Evolutionary conservation across 2,797 vertebrate species (phyloP).

Genomic region (Cuniculus paca): DNA sequence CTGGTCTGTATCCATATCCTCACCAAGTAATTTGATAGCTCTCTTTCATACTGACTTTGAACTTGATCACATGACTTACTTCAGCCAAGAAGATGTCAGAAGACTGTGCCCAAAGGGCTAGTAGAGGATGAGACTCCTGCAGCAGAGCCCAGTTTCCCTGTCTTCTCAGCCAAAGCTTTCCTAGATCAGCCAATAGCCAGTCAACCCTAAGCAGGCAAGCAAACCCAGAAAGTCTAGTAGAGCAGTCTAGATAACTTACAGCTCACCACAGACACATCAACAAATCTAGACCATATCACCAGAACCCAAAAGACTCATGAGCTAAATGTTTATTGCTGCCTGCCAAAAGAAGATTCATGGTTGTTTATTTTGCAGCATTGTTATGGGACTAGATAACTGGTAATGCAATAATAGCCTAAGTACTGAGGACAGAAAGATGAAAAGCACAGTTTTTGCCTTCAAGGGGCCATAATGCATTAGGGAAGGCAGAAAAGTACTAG

Average conservation of each 20-base stretch:
- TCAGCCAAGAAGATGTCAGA: neutral
- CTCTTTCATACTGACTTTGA: neutral
- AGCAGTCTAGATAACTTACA: neutral
- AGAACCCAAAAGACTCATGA: constrained; percentile 23
- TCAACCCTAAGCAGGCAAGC: neutral
- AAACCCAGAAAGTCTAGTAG: neutral
- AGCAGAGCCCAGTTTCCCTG: neutral
- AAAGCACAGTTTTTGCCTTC: neutral
- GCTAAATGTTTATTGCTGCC: neutral
- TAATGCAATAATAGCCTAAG: neutral
- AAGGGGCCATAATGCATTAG: neutral
- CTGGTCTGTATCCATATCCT: neutral
- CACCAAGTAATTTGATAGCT: constrained; percentile 16
- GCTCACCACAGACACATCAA: neutral
- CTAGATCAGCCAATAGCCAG: neutral
- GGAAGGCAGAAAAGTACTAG: neutral
- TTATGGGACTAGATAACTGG: neutral
- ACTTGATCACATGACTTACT: neutral
- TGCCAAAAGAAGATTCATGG: neutral
- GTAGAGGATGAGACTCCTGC: neutral
- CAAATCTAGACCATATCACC: neutral
- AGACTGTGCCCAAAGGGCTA: neutral
- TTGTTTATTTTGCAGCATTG: neutral
- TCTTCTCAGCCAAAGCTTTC: neutral
- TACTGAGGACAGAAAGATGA: neutral